Percentiles rank a stretch among this genome's conserved stretches.
Evolutionary conservation across 2,113 vertebrate genomes (phyloP).

Genomic region (Mola mola): DNA sequence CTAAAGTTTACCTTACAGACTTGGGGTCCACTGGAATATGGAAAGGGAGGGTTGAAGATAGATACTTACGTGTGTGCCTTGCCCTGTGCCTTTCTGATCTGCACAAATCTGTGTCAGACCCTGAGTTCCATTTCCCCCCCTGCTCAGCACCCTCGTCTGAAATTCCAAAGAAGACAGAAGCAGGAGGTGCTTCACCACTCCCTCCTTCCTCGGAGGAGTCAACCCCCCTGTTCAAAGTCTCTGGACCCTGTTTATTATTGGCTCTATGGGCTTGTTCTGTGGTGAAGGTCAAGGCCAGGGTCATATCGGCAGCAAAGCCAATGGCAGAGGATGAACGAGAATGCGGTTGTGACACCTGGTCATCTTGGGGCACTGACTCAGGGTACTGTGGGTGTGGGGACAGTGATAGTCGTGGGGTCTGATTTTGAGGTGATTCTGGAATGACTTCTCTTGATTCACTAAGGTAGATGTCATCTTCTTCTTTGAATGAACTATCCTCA

Average conservation of each 20-base stretch:
- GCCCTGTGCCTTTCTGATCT: conserved; percentile 89
- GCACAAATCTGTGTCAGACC: conserved; percentile 85
- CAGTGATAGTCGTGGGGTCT: conserved; percentile 24
- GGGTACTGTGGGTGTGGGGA: conserved; percentile 20
- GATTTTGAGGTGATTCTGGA: conserved; percentile 33
- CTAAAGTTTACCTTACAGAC: neutral
- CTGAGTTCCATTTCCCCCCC: conserved; percentile 83
- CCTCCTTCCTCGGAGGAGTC: conserved; percentile 91
- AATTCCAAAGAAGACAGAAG: conserved; percentile 91
- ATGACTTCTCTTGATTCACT: conserved; percentile 38
- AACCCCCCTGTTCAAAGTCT: conserved; percentile 82
- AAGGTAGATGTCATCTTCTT: conserved; percentile 32
- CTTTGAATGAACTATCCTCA: conserved; percentile 43
- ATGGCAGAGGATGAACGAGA: conserved; percentile 66
- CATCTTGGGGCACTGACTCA: conserved; percentile 42
- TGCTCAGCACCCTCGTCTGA: conserved; percentile 84
- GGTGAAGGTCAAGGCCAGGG: conserved; percentile 74
- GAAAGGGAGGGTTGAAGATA: conserved; percentile 32
- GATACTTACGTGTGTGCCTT: conserved; percentile 91
- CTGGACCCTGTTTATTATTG: conserved; percentile 63
- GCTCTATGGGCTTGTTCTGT: conserved; percentile 74
- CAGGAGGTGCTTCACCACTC: conserved; percentile 89
- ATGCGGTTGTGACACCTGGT: conserved; percentile 46
- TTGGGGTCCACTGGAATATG: conserved; percentile 11
- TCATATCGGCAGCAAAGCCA: conserved; percentile 80